Conservation (phyloP, 2,888 invertebrate genomes). For the Campoplex capitator region DNA sequence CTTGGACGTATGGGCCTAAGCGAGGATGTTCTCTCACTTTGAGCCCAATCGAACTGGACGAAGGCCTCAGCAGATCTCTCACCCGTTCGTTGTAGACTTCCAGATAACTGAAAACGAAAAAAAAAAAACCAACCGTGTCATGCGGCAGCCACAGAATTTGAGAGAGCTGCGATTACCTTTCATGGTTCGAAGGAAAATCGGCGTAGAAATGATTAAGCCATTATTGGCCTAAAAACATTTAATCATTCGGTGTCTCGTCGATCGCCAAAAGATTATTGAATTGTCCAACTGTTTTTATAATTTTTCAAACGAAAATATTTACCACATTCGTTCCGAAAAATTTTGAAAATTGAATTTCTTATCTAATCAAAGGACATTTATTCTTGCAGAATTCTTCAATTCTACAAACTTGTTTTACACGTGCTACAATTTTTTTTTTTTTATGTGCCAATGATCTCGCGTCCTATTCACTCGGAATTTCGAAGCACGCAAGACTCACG, state of each 20-base stretch:
- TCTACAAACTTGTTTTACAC: not conserved
- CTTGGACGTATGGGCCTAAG: slow-evolving; percentile 92
- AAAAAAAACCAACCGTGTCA: not conserved
- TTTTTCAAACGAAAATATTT: not conserved
- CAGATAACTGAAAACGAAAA: slow-evolving; percentile 81
- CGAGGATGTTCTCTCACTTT: slow-evolving; percentile 92
- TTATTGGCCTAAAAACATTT: too few species aligned
- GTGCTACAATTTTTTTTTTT: not conserved
- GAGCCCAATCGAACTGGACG: slow-evolving; percentile 84
- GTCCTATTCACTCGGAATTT: not conserved
- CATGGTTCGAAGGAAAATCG: too few species aligned
- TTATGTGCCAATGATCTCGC: not conserved
- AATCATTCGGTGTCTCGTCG: too few species aligned
- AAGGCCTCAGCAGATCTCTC: slow-evolving; percentile 88
- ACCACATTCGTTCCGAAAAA: not conserved
- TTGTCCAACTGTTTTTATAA: too few species aligned
- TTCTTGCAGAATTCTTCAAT: not conserved
- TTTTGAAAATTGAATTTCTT: not conserved
- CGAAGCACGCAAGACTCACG: not conserved
- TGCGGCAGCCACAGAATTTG: not conserved
- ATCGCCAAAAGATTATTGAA: too few species aligned
- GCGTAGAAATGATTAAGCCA: too few species aligned
- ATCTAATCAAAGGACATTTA: not conserved
- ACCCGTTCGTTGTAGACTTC: slow-evolving; percentile 89
- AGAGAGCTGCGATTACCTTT: not conserved